A percentile compares a stretch with the other conserved stretches of the same genome.
These are phyloP conservation scores for Allygus modestus DNA, from an alignment of 2,888 invertebrate genomes.

Conservation along the genomic window DNA sequence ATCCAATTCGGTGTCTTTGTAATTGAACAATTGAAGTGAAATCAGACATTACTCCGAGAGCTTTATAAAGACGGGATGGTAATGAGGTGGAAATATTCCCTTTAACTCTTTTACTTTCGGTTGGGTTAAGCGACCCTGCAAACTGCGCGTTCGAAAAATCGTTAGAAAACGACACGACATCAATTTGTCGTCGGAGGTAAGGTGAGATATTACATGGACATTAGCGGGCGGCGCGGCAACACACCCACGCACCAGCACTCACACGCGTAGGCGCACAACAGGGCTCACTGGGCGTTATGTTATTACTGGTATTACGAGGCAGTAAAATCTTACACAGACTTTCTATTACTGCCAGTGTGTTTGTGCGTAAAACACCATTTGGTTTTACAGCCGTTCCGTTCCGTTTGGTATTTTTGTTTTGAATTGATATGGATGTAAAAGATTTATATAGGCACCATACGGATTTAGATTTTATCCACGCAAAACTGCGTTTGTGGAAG, in stretches of 20 bases:
- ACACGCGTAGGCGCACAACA: not conserved
- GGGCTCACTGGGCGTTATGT: conserved; percentile 10
- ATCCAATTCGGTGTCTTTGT: conserved; percentile 13
- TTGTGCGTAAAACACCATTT: conserved; percentile 17
- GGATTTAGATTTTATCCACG: not conserved
- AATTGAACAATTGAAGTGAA: conserved; percentile 18
- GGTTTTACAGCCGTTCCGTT: not conserved
- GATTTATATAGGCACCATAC: not conserved
- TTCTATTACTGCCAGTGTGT: conserved; percentile 17
- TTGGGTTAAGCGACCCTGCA: not conserved
- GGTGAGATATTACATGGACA: conserved; percentile 15
- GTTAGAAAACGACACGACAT: conserved; percentile 55
- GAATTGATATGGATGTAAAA: conserved; percentile 1
- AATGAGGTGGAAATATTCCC: conserved; percentile 24
- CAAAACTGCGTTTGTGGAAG: not conserved
- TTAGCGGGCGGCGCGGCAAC: not conserved
- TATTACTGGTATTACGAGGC: conserved; percentile 18
- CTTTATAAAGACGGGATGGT: not conserved
- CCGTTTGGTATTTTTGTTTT: not conserved
- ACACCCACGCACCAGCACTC: not conserved
- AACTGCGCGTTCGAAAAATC: conserved; percentile 32
- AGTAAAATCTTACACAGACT: conserved; percentile 20
- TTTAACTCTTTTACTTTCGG: conserved; percentile 13
- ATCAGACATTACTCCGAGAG: conserved; percentile 13
- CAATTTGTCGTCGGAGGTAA: conserved; percentile 38